Percentiles rank a stretch among this genome's conserved stretches.
Evolutionary conservation across 2,113 vertebrate genomes (phyloP).

Genomic region (Mormyrus lacerda): DNA sequence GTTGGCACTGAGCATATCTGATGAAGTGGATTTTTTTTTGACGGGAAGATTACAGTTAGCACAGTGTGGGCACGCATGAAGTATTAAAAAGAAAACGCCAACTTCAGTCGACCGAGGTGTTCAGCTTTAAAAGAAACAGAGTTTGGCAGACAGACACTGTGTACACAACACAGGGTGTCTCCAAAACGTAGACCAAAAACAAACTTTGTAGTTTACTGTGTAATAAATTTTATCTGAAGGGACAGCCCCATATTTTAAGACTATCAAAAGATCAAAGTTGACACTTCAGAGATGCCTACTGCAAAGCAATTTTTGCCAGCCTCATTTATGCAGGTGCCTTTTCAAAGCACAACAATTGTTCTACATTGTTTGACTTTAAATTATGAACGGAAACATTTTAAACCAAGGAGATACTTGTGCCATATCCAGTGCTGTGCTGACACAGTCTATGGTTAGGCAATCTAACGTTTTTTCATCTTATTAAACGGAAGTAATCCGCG

Average conservation of each 20-base stretch:
- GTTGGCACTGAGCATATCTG: neutral
- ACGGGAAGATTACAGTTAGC: neutral
- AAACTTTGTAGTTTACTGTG: neutral
- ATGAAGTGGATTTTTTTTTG: neutral
- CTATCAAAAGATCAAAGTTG: neutral
- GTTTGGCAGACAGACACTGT: neutral
- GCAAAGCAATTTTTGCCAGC: neutral
- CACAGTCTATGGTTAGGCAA: neutral
- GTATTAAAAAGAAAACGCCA: neutral
- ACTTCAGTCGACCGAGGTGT: neutral
- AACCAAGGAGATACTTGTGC: neutral
- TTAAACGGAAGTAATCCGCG: neutral
- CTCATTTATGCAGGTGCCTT: neutral
- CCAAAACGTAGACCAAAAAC: neutral
- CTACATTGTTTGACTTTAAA: neutral
- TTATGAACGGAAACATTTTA: neutral
- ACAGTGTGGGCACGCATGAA: neutral
- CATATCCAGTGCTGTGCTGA: neutral
- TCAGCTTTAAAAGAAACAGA: neutral
- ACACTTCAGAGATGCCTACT: neutral
- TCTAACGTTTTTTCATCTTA: neutral
- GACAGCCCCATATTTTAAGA: neutral
- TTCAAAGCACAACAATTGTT: neutral
- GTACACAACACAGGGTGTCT: neutral
- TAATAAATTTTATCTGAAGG: neutral